Evolutionary conservation across 2,113 vertebrate genomes (phyloP).

Genomic region (Triplophysa dalaica): DNA sequence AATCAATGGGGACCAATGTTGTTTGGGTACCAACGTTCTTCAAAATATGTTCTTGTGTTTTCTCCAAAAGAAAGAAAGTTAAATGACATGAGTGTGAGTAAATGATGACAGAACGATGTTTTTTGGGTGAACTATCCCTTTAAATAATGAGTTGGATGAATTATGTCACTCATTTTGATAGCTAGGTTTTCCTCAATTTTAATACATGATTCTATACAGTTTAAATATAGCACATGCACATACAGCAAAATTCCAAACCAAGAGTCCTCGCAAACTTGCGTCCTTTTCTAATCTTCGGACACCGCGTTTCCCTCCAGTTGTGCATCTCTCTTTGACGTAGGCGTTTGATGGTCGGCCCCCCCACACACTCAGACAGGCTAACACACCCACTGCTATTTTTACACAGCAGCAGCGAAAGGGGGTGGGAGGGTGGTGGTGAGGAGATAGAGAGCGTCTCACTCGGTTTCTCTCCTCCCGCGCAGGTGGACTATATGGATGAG

Average conservation of each 20-base stretch:
- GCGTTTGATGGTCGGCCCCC: conserved; percentile 60
- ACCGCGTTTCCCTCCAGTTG: conserved; percentile 39
- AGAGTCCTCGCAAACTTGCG: background rate
- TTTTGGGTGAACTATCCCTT: too few species aligned
- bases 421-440: conserved; percentile 26
- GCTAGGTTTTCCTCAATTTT: too few species aligned
- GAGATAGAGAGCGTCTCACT: conserved; percentile 59
- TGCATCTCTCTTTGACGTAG: conserved; percentile 65
- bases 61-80: too few species aligned
- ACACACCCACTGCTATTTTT: conserved; percentile 69
- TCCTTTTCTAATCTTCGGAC: background rate
- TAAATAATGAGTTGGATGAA: too few species aligned
- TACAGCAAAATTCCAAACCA: background rate
- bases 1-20: too few species aligned
- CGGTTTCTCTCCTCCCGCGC: conserved; percentile 56
- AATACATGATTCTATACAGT: too few species aligned
- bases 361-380: conserved; percentile 36
- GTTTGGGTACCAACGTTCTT: too few species aligned
- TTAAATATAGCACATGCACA: too few species aligned
- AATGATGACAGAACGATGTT: too few species aligned
- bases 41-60: too few species aligned
- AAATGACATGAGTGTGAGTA: too few species aligned
- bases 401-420: conserved; percentile 58
- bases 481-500: conserved; percentile 99
- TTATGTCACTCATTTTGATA: too few species aligned